phyloP scores from a whole-genome alignment of 23 tunicate species.

The Halocynthia aurantium region DNA sequence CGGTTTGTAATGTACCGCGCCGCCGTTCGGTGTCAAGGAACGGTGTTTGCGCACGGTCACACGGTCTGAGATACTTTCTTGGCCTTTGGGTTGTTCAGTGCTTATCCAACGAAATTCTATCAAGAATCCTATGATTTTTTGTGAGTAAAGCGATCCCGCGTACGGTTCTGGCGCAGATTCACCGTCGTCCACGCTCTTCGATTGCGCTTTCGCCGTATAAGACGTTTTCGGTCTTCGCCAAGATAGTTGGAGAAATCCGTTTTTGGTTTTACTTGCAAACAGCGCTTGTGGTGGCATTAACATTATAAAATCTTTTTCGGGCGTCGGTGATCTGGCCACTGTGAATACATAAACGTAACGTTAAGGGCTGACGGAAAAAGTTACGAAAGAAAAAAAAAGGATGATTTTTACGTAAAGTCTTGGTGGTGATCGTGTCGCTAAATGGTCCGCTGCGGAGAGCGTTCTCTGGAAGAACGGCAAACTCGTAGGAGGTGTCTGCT shows the following conservation, averaged over 20 bases:
- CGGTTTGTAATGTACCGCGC: no score
- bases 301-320: not conserved
- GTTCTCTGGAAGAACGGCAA: slow-evolving; percentile 42
- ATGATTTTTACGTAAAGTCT: slow-evolving; percentile 42
- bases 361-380: not conserved
- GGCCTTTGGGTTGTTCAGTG: not conserved
- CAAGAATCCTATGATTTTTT: slow-evolving; percentile 24
- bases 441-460: slow-evolving; percentile 43
- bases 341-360: not conserved
- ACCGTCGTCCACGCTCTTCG: no score
- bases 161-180: no score
- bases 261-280: slow-evolving; percentile 9
- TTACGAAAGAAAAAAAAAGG: no score
- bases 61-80: not conserved
- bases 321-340: not conserved
- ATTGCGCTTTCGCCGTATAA: no score
- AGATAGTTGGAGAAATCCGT: slow-evolving; percentile 8
- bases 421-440: slow-evolving; percentile 41
- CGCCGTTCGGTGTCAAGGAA: no score
- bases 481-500: slow-evolving; percentile 44
- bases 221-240: slow-evolving; percentile 12
- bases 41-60: no score
- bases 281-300: slow-evolving; percentile 1
- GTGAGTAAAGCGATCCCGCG: no score
- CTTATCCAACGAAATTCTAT: slow-evolving; percentile 49